Evolutionary conservation across 1,140 invertebrate genomes (phyloP).

Genomic region (Artemia franciscana): DNA sequence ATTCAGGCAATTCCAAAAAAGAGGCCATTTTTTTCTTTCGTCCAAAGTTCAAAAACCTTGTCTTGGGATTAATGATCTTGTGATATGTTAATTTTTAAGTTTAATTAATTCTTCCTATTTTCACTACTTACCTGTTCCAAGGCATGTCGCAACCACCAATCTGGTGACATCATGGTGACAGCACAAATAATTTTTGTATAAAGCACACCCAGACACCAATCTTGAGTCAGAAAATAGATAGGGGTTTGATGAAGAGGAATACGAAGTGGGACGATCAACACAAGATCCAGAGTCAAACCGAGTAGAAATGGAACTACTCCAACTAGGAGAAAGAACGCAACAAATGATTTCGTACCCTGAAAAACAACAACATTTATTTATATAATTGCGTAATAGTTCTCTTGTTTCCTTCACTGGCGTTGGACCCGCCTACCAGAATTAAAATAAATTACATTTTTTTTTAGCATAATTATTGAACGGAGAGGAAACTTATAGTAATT

Average conservation of each 20-base stretch:
- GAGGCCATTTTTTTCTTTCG: too few species aligned
- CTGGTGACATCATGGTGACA: slow-evolving; percentile 81
- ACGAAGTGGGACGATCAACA: slow-evolving; percentile 72
- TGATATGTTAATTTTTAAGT: too few species aligned
- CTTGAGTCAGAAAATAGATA: slow-evolving; percentile 65
- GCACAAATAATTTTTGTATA: slow-evolving; percentile 97
- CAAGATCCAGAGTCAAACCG: slow-evolving; percentile 69
- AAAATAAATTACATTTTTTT: too few species aligned
- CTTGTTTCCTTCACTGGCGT: too few species aligned
- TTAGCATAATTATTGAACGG: too few species aligned
- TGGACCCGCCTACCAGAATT: too few species aligned
- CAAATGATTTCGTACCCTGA: slow-evolving; percentile 29
- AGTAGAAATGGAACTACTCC: slow-evolving; percentile 79
- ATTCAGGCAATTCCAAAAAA: too few species aligned
- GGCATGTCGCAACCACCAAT: slow-evolving; percentile 70
- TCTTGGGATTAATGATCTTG: too few species aligned
- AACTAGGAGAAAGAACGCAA: slow-evolving; percentile 46
- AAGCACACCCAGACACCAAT: slow-evolving; percentile 87
- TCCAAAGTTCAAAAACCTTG: too few species aligned
- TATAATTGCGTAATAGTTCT: too few species aligned
- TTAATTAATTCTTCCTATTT: too few species aligned
- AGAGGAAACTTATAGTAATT: too few species aligned
- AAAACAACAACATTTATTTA: slow-evolving; percentile 8
- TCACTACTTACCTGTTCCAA: slow-evolving; percentile 80
- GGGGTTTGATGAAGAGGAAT: slow-evolving; percentile 83